Evolutionary conservation across 2,797 vertebrate genomes (phyloP).

Genomic region (Cryptoblepharus egeriae): DNA sequence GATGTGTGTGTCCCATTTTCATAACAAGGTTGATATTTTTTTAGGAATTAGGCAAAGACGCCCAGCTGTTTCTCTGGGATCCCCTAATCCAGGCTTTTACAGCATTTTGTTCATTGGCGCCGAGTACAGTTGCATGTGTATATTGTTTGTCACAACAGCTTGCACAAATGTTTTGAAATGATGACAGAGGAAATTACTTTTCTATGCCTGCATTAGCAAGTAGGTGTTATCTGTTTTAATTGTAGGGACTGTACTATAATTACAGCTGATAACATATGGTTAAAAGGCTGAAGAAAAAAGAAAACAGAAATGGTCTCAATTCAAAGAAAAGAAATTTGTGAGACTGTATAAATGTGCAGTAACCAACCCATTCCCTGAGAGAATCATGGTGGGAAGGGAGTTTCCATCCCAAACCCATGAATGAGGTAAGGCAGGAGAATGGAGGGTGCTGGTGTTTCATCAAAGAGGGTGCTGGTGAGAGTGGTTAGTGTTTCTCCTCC

Average conservation of each 20-base stretch:
- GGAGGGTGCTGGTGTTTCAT: too few species aligned
- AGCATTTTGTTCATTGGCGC: not conserved
- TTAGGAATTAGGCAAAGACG: not conserved
- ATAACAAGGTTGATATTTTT: conserved; percentile 4
- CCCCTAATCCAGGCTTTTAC: not conserved
- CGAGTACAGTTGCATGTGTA: conserved; percentile 21
- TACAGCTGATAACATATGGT: conserved; percentile 42
- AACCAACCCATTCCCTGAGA: too few species aligned
- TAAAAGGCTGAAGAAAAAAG: conserved; percentile 6
- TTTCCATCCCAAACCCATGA: too few species aligned
- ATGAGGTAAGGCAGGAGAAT: too few species aligned
- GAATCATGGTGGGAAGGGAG: too few species aligned
- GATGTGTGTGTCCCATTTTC: not conserved
- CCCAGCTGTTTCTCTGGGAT: not conserved
- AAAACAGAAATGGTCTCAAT: not conserved
- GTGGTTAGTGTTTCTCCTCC: too few species aligned
- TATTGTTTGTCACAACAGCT: conserved; percentile 34
- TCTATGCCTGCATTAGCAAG: conserved; percentile 38
- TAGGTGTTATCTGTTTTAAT: conserved; percentile 37
- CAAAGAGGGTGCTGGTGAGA: too few species aligned
- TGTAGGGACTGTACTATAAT: conserved; percentile 39
- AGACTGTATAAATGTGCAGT: not conserved
- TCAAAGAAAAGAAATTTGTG: not conserved
- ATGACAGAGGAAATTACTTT: conserved; percentile 38
- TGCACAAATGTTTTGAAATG: conserved; percentile 50